These are phyloP conservation scores for Turritopsis dohrnii DNA, from an alignment of 30 jellyfish, hydroid and myxozoan genomes.

Conservation along the genomic window DNA sequence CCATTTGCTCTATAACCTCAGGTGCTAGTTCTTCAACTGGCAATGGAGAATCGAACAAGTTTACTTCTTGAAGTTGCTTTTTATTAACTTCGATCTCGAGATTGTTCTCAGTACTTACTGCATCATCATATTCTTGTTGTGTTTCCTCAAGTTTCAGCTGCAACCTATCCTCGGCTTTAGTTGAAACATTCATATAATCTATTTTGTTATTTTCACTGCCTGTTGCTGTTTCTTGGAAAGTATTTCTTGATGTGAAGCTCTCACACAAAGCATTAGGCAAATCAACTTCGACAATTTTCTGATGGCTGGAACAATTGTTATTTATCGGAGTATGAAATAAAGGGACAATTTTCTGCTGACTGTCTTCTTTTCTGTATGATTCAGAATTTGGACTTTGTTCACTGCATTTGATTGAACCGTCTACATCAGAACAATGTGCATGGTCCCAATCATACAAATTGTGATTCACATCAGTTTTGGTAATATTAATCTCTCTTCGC, in stretches of 20 bases:
- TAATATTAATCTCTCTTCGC: neutral
- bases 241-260: neutral
- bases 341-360: neutral
- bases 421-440: neutral
- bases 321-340: neutral
- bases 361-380: neutral
- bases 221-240: neutral
- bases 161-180: neutral
- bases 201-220: neutral
- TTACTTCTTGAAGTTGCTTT: neutral
- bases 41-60: neutral
- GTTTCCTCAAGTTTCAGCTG: neutral
- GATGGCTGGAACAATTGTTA: neutral
- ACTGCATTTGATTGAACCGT: neutral
- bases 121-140: neutral
- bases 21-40: conserved; percentile 12
- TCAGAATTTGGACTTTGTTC: neutral
- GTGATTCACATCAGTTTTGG: neutral
- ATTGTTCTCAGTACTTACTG: neutral
- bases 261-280: neutral
- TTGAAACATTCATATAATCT: neutral
- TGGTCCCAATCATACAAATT: neutral
- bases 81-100: too few relatives aligned
- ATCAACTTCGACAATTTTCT: neutral
- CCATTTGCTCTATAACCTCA: conserved; percentile 28